These are phyloP conservation scores for Rafetus swinhoei DNA, from an alignment of 2,113 vertebrate genomes.

Conservation along the genomic window DNA sequence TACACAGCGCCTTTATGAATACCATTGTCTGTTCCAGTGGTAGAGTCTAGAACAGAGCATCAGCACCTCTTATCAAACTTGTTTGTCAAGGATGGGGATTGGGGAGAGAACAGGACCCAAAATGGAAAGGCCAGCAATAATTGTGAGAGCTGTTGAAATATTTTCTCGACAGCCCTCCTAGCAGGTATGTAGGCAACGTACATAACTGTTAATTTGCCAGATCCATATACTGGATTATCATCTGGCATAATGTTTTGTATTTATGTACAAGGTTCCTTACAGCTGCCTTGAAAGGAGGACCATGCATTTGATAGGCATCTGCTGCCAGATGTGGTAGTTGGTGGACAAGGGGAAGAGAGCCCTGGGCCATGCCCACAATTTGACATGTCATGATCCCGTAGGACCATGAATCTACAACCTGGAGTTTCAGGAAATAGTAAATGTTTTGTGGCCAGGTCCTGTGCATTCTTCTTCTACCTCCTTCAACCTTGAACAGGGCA, in stretches of 20 bases:
- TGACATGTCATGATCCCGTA: accelerated
- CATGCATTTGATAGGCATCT: not conserved
- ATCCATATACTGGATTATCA: accelerated
- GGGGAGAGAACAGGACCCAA: no score
- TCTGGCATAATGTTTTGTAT: accelerated
- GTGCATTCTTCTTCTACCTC: not conserved
- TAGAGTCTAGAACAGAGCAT: not conserved
- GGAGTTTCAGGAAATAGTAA: accelerated
- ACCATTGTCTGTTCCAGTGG: not conserved
- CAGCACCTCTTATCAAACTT: not conserved
- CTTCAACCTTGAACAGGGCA: not conserved
- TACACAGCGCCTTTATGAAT: not conserved
- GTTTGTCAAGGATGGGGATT: not conserved
- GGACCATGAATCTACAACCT: not conserved
- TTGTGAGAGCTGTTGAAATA: not conserved
- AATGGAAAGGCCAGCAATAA: not conserved
- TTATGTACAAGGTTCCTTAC: not conserved
- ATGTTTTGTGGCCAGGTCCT: not conserved
- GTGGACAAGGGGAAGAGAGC: not conserved
- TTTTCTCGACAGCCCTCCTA: not conserved
- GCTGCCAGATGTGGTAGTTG: not conserved
- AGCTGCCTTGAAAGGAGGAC: not conserved
- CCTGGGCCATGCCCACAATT: accelerated
- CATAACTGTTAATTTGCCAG: not conserved
- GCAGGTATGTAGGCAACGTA: not conserved